Conservation (phyloP, 2,113 vertebrate genomes). For the Cyprinodon variegatus region DNA sequence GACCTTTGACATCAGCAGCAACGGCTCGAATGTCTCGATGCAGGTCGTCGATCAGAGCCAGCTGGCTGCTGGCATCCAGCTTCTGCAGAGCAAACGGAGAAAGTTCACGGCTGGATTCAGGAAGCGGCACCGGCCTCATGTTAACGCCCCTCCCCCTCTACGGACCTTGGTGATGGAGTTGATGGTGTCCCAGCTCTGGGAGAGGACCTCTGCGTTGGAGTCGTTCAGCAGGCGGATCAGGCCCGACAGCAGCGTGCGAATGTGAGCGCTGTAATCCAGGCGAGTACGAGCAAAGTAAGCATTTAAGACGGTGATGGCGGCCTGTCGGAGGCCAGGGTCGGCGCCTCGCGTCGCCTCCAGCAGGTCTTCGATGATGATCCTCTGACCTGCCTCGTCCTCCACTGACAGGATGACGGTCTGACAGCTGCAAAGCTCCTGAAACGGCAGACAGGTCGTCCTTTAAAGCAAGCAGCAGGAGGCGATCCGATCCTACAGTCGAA, state of each 20-base stretch:
- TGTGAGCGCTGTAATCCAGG: constrained; percentile 89
- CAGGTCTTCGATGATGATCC: constrained; percentile 95
- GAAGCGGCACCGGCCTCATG: background rate
- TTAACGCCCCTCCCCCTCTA: background rate
- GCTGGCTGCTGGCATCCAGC: constrained; percentile 93
- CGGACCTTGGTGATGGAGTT: constrained; percentile 95
- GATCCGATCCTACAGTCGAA: background rate
- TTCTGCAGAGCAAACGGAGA: constrained; percentile 78
- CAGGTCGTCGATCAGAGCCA: constrained; percentile 94
- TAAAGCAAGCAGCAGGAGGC: background rate
- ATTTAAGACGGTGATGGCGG: constrained; percentile 91
- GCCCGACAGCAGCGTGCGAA: constrained; percentile 88
- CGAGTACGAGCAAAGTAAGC: constrained; percentile 94
- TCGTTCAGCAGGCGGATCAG: constrained; percentile 95
- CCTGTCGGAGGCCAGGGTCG: constrained; percentile 90
- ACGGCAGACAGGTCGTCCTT: constrained; percentile 2
- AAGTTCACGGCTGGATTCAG: background rate
- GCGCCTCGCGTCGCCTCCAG: constrained; percentile 89
- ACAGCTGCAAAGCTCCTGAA: constrained; percentile 92
- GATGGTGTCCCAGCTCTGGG: constrained; percentile 97
- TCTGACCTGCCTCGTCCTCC: constrained; percentile 92
- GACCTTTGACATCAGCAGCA: constrained; percentile 89
- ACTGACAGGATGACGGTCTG: constrained; percentile 95
- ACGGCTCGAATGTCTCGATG: constrained; percentile 91
- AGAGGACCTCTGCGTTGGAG: constrained; percentile 86